Conservation (phyloP, 2,888 invertebrate genomes). For the Orchestes rusci region DNA sequence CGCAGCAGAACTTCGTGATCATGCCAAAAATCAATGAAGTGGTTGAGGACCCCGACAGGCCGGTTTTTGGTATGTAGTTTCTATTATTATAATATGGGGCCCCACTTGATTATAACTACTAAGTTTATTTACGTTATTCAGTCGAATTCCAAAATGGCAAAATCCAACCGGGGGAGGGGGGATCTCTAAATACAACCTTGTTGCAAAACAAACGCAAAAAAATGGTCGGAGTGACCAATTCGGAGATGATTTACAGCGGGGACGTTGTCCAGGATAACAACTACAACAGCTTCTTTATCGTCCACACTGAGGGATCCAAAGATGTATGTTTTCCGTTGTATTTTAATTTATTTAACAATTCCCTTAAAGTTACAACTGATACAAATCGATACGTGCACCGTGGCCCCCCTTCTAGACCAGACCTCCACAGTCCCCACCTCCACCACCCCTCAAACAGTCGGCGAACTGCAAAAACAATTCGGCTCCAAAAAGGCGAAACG, state of each 20-base stretch:
- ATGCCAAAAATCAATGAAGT: conserved; percentile 15
- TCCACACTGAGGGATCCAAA: conserved; percentile 13
- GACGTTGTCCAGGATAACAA: conserved; percentile 9
- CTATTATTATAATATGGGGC: too few relatives aligned
- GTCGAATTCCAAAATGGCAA: conserved; percentile 24
- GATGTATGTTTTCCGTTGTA: conserved; percentile 5
- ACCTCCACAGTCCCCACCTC: not conserved
- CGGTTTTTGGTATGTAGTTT: conserved; percentile 16
- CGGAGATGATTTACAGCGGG: conserved; percentile 18
- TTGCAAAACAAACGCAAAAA: conserved; percentile 12
- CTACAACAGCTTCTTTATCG: conserved; percentile 18
- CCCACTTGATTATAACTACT: too few relatives aligned
- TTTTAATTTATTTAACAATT: not conserved
- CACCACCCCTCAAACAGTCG: conserved; percentile 23
- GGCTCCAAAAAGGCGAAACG: conserved; percentile 57
- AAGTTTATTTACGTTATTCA: conserved; percentile 3
- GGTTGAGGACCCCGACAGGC: conserved; percentile 9
- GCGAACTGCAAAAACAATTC: conserved; percentile 53
- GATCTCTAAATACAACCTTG: conserved; percentile 5
- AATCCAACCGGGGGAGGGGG: conserved; percentile 12
- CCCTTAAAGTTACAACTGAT: conserved; percentile 17
- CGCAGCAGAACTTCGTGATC: too few relatives aligned
- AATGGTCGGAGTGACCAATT: conserved; percentile 14
- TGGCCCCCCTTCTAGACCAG: conserved; percentile 70
- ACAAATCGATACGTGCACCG: conserved; percentile 89